These are phyloP conservation scores for Galeopsomyia nigrocyanea DNA, from an alignment of 2,888 invertebrate species.

Conservation along the genomic window DNA sequence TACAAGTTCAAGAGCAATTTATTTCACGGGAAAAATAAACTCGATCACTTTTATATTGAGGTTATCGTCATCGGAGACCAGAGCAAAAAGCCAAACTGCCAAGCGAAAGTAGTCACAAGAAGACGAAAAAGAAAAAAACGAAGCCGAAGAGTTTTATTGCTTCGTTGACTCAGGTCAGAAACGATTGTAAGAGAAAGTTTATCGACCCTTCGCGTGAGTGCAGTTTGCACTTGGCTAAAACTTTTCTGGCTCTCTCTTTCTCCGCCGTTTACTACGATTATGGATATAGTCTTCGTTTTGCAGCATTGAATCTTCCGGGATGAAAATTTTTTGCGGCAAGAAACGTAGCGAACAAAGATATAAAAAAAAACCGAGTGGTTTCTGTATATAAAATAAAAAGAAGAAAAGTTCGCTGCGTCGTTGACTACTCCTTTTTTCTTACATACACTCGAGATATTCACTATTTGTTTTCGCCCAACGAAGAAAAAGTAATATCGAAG, in stretches of 20 bases:
- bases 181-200: conserved; percentile 28
- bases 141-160: conserved; percentile 16
- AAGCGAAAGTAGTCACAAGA: not conserved
- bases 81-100: not conserved
- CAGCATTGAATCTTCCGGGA: not conserved
- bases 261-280: too few species aligned
- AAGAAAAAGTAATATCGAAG: too few species aligned
- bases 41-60: not conserved
- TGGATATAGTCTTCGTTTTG: not conserved
- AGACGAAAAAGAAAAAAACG: conserved; percentile 4
- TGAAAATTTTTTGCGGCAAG: conserved; percentile 1
- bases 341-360: not conserved
- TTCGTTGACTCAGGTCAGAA: conserved; percentile 32
- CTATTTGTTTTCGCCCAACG: too few species aligned
- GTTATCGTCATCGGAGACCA: conserved; percentile 14
- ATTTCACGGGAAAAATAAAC: too few species aligned
- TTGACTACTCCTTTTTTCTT: not conserved
- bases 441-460: too few species aligned
- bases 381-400: too few species aligned
- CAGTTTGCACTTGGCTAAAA: conserved; percentile 16
- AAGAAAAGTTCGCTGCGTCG: not conserved
- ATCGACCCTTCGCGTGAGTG: conserved; percentile 28
- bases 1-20: too few species aligned
- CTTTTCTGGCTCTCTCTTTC: conserved; percentile 1
- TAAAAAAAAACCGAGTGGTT: conserved; percentile 27